Evolutionary conservation across 2,888 invertebrate species (phyloP).

Genomic region (Gisinianus flammeolus): DNA sequence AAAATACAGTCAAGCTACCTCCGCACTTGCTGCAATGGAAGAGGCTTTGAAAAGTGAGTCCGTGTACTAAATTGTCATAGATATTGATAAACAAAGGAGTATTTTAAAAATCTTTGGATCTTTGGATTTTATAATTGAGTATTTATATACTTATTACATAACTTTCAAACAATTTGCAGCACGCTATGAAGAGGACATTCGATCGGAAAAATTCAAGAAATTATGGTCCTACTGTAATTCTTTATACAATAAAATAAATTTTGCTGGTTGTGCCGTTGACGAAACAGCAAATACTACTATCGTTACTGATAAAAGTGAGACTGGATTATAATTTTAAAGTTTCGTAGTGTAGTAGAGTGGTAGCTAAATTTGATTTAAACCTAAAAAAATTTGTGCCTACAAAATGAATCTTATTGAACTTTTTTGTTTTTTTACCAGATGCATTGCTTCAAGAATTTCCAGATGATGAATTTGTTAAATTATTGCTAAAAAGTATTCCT

Average conservation of each 20-base stretch:
- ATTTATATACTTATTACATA: not conserved
- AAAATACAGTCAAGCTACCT: constrained; percentile 52
- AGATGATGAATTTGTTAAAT: constrained; percentile 47
- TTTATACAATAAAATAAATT: constrained; percentile 45
- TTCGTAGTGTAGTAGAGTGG: not conserved
- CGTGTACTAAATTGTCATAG: not conserved
- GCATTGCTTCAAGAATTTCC: constrained; percentile 43
- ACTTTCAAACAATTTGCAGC: constrained; percentile 33
- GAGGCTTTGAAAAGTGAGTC: constrained; percentile 48
- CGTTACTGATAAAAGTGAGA: constrained; percentile 41
- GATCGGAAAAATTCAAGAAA: constrained; percentile 48
- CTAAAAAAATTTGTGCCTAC: not conserved
- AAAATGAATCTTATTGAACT: not conserved
- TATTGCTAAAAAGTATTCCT: constrained; percentile 49
- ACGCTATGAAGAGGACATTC: constrained; percentile 42
- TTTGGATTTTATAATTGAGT: too few relatives aligned
- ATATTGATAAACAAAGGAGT: not conserved
- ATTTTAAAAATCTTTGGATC: too few relatives aligned
- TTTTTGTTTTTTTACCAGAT: constrained; percentile 24
- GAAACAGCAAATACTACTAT: constrained; percentile 17
- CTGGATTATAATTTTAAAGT: not conserved
- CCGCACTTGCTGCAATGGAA: constrained; percentile 53
- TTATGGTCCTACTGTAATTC: constrained; percentile 51
- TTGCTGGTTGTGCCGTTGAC: constrained; percentile 36
- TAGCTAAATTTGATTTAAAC: too few relatives aligned